These are phyloP conservation scores for Chiridota heheva DNA, from an alignment of 35 echinoderm and acorn worm species.

Conservation along the genomic window DNA sequence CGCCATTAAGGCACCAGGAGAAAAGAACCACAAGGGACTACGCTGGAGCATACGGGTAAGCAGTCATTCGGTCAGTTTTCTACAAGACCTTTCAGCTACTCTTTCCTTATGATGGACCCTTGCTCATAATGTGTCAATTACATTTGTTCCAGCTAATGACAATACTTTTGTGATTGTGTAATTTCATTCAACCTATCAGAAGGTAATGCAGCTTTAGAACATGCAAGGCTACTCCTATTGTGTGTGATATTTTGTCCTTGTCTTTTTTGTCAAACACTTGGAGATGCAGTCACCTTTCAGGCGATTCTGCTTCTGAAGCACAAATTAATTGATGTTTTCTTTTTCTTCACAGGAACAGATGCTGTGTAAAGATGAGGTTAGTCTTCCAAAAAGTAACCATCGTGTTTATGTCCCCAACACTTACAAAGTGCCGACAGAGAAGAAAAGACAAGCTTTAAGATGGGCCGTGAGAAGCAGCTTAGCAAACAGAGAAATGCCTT, in stretches of 20 bases:
- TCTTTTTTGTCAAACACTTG: no score
- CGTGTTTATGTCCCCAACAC: constrained; percentile 75
- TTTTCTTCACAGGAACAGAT: constrained; percentile 77
- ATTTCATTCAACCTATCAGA: no score
- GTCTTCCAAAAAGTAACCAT: constrained; percentile 55
- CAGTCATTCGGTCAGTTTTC: background rate
- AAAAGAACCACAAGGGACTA: constrained; percentile 86
- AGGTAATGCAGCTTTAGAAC: no score
- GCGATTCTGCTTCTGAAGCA: no score
- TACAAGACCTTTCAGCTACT: background rate
- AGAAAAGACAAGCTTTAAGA: constrained; percentile 90
- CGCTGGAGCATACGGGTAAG: constrained; percentile 94
- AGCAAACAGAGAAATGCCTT: constrained; percentile 89
- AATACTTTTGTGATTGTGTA: no score
- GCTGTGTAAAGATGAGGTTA: constrained; percentile 87
- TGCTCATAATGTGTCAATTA: background rate
- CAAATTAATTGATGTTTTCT: background rate
- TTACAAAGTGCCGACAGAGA: constrained; percentile 89
- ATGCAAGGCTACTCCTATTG: no score
- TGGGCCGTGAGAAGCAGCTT: constrained; percentile 90
- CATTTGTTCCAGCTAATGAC: no score
- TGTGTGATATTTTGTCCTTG: no score
- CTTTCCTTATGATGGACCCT: background rate
- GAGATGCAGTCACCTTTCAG: no score
- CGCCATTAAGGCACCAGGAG: constrained; percentile 76